Evolutionary conservation across 2,113 vertebrate species (phyloP).

Genomic region (Ageneiosus marmoratus): DNA sequence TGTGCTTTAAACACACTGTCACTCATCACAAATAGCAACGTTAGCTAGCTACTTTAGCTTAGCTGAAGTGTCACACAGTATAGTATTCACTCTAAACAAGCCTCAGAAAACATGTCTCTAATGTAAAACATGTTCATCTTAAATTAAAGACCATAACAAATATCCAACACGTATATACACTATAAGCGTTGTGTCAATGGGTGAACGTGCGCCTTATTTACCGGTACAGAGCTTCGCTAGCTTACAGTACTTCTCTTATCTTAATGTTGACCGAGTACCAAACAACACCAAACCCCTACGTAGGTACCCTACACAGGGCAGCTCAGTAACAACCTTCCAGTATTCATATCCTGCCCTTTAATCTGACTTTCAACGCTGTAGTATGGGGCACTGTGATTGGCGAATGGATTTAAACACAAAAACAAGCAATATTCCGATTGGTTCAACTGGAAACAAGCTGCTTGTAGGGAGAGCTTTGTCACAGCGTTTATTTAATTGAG

Average conservation of each 20-base stretch:
- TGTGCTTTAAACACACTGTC: not conserved
- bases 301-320: not conserved
- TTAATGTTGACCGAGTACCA: not conserved
- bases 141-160: not conserved
- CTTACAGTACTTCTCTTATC: not conserved
- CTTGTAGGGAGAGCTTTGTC: not conserved
- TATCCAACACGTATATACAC: not conserved
- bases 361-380: not conserved
- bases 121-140: not conserved
- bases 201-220: not conserved
- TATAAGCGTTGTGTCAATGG: not conserved
- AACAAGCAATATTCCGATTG: slow-evolving; percentile 36
- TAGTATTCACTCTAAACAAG: not conserved
- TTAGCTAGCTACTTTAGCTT: not conserved
- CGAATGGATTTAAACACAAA: not conserved
- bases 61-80: not conserved
- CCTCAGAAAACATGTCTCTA: not conserved
- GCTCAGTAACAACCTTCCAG: not conserved
- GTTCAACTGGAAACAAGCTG: not conserved
- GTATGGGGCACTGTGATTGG: slow-evolving; percentile 40
- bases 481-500: too few species aligned
- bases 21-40: not conserved
- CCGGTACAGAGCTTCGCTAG: not conserved
- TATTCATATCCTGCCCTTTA: not conserved
- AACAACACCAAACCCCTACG: not conserved